Evolutionary conservation across 2,797 vertebrate species (phyloP).

Genomic region (Pogoniulus pusillus): DNA sequence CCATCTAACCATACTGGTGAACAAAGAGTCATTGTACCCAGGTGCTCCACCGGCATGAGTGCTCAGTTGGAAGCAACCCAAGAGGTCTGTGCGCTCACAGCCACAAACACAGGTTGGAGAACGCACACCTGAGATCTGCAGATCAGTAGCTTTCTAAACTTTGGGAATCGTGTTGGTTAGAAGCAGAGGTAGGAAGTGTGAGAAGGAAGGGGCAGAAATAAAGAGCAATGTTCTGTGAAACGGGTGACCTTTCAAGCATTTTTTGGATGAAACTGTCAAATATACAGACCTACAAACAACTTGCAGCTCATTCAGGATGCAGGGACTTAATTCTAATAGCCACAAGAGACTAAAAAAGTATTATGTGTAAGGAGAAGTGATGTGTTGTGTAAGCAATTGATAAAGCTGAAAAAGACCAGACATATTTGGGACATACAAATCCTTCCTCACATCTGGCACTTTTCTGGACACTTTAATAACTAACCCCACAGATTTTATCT

Average conservation of each 20-base stretch:
- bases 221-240: background rate
- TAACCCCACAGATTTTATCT: background rate
- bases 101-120: background rate
- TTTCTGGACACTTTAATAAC: background rate
- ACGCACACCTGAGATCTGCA: background rate
- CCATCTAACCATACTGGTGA: too few relatives aligned
- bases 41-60: too few relatives aligned
- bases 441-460: background rate
- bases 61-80: too few relatives aligned
- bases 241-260: background rate
- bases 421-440: background rate
- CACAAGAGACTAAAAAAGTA: background rate
- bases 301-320: background rate
- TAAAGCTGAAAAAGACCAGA: background rate
- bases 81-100: background rate
- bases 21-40: too few relatives aligned
- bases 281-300: background rate
- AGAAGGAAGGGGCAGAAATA: too few relatives aligned
- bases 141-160: background rate
- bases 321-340: background rate
- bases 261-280: too few relatives aligned
- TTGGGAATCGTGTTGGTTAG: too few relatives aligned
- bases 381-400: background rate
- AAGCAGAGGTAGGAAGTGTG: too few relatives aligned
- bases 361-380: background rate